A percentile compares a stretch with the other conserved stretches of the same genome.
Evolutionary conservation across 2,797 vertebrate genomes (phyloP).

Genomic region (Mustela erminea): DNA sequence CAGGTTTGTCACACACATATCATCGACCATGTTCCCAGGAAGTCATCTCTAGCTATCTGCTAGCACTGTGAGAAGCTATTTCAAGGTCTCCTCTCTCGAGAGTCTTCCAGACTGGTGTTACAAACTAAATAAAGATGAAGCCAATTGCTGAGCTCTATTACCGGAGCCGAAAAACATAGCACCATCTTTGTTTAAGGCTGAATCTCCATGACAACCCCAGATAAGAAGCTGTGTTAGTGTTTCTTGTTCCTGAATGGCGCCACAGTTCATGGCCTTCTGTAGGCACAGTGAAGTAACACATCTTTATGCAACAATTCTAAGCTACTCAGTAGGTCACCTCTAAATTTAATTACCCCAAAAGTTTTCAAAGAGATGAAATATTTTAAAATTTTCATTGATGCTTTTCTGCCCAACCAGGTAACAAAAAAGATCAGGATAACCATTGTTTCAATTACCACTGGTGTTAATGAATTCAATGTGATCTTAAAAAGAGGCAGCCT

Average conservation of each 20-base stretch:
- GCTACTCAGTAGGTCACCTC: neutral
- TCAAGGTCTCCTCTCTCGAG: neutral
- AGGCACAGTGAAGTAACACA: neutral
- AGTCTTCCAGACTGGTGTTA: neutral
- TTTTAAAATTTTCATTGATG: neutral
- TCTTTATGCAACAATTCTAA: neutral
- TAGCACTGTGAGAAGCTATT: neutral
- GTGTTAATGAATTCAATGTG: neutral
- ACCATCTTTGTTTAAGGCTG: neutral
- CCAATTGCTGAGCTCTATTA: neutral
- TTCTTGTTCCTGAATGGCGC: neutral
- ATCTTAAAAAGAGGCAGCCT: neutral
- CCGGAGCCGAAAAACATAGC: neutral
- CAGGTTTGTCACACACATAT: neutral
- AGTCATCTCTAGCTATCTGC: neutral
- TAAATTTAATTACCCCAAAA: neutral
- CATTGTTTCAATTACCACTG: neutral
- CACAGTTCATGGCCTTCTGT: neutral
- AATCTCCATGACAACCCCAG: constrained; percentile 1
- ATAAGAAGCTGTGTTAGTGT: neutral
- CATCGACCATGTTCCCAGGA: neutral
- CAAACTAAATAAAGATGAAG: constrained; percentile 3
- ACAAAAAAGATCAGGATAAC: neutral
- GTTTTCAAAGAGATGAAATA: neutral
- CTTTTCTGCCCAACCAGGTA: neutral